Evolutionary conservation across 2,888 invertebrate species (phyloP).

Genomic region (Geotrupes spiniger): DNA sequence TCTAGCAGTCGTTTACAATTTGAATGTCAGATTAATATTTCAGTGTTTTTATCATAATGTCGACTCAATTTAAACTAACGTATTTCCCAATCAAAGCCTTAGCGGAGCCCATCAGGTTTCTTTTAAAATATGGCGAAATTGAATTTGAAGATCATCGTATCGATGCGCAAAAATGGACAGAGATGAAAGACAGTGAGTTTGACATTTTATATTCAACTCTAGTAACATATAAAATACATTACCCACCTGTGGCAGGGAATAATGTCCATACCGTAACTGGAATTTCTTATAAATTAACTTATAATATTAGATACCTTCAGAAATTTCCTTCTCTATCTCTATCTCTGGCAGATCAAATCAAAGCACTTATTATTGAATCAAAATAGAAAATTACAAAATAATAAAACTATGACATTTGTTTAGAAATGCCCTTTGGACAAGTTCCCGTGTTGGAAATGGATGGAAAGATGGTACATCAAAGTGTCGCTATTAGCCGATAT

Average conservation of each 20-base stretch:
- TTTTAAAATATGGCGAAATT: conserved; percentile 56
- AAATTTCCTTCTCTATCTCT: no score
- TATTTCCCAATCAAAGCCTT: conserved; percentile 60
- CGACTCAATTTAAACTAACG: conserved; percentile 46
- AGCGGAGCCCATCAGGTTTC: conserved; percentile 59
- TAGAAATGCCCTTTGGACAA: conserved; percentile 61
- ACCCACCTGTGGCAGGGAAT: no score
- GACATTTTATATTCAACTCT: no score
- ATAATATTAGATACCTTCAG: no score
- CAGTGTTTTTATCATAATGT: conserved; percentile 7
- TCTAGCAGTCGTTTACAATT: no score
- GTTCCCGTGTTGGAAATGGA: conserved; percentile 63
- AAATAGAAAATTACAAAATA: no score
- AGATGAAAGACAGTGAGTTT: conserved; percentile 55
- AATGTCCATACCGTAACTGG: no score
- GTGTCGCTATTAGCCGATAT: conserved; percentile 60
- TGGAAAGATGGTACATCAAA: conserved; percentile 62
- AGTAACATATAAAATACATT: no score
- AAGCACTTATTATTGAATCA: no score
- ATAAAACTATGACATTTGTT: neutral
- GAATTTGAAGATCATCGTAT: conserved; percentile 58
- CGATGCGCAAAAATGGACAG: conserved; percentile 55
- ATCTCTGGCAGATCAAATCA: no score
- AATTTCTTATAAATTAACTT: no score
- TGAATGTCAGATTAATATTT: no score